These are phyloP conservation scores for Riptortus pedestris DNA, from an alignment of 1,140 invertebrate genomes.

Conservation along the genomic window DNA sequence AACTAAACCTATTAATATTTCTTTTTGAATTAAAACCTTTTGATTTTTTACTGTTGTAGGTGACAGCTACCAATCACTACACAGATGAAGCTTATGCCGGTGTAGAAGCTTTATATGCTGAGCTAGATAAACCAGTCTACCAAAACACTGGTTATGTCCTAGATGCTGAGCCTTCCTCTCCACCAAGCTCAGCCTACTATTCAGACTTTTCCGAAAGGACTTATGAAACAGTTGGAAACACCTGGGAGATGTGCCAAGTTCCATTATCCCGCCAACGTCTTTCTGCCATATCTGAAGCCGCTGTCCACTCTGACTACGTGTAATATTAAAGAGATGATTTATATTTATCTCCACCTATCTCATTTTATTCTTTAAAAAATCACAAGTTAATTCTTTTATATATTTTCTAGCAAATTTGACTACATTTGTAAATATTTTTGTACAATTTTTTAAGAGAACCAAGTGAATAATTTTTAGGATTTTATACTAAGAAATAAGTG, in stretches of 20 bases:
- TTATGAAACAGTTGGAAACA: slow-evolving; percentile 44
- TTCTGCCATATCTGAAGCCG: slow-evolving; percentile 53
- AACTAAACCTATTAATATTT: too few relatives aligned
- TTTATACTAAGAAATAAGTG: too few relatives aligned
- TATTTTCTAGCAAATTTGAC: too few relatives aligned
- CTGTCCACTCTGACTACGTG: slow-evolving; percentile 52
- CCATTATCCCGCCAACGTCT: slow-evolving; percentile 40
- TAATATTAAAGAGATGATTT: slow-evolving; percentile 6
- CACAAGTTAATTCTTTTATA: too few relatives aligned
- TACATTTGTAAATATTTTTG: too few relatives aligned
- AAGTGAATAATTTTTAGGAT: too few relatives aligned
- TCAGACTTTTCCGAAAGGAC: slow-evolving; percentile 51
- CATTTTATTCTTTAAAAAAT: too few relatives aligned
- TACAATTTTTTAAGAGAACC: too few relatives aligned
- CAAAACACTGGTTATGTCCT: slow-evolving; percentile 58
- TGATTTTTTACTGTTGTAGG: not conserved
- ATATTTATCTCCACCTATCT: slow-evolving; percentile 9
- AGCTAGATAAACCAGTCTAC: slow-evolving; percentile 55
- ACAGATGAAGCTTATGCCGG: slow-evolving; percentile 50
- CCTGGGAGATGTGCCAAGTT: slow-evolving; percentile 35
- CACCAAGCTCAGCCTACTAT: slow-evolving; percentile 59
- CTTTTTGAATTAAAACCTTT: too few relatives aligned
- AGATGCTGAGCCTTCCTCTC: slow-evolving; percentile 50
- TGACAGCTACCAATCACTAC: slow-evolving; percentile 52
- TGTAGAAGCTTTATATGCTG: slow-evolving; percentile 52